Conservation (phyloP, 1,140 invertebrate genomes). For the Littorina saxatilis region DNA sequence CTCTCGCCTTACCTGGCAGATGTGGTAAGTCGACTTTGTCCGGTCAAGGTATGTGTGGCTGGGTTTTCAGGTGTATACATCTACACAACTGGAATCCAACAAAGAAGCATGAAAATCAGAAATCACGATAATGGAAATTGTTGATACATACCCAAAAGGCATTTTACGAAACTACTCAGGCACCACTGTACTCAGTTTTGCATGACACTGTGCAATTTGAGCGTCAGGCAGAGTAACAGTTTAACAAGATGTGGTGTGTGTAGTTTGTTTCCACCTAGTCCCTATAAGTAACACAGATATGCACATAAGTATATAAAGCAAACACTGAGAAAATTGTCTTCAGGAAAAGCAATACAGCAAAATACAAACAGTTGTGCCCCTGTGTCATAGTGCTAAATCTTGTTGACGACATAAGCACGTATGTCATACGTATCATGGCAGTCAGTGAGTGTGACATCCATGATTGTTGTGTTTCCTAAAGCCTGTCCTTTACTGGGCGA, state of each 20-base stretch:
- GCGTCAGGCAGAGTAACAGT: too few species aligned
- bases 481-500: too few species aligned
- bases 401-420: neutral
- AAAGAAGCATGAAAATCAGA: neutral
- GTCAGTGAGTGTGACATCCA: neutral
- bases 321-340: too few species aligned
- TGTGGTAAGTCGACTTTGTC: neutral
- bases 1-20: constrained; percentile 37
- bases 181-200: too few species aligned
- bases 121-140: too few species aligned
- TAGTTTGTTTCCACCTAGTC: too few species aligned
- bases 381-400: neutral
- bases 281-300: too few species aligned
- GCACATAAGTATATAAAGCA: too few species aligned
- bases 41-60: neutral
- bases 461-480: neutral
- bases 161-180: too few species aligned
- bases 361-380: neutral
- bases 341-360: neutral
- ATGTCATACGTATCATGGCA: neutral
- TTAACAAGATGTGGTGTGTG: too few species aligned
- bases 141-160: neutral
- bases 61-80: neutral
- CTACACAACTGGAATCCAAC: neutral
- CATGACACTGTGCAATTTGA: too few species aligned